Evolutionary conservation across 2,797 vertebrate genomes (phyloP), one percentile per base, ranked within the genome.

Genomic region (Cottoperca gobio): DNA sequence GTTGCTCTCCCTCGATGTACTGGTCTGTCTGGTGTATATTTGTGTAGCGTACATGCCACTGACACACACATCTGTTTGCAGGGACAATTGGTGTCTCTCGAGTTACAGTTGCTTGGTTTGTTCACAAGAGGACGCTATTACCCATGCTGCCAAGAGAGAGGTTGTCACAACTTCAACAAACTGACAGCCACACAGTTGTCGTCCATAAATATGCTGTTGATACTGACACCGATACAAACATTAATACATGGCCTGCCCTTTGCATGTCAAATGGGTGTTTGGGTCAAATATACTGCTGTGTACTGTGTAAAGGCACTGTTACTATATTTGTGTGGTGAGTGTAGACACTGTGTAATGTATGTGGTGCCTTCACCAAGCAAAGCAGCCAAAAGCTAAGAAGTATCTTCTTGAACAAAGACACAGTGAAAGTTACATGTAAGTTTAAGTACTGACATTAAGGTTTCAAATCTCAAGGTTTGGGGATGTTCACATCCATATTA

Each of bases 141-240:
- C 45, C 49, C 33, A 69, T 23, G 4, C 4, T 45, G 26, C 40
- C 40, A 16, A 7, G 11, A 40, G 12, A 33, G 6, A 43, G 4
- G 1, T n/a, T 19, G 43, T 46, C 14, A 50, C 16, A 24, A 6
- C 35, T 26, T 50, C n/a, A 35, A 26, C 58, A 53, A 61, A 19
- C 12, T 60, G 4, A 40, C 39, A 50, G 40, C 24, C 13, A 7
- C 26, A 9, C 64, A 52, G 59, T 72, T 72, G 21, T 67, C 19
- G 54, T 72, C 31, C 48, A 39, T 66, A 76, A 78, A 74, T 81
- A 81, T 78, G 80, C 67, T 24, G 28, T 19, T 78, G 74, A 75
- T 65, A 73, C 70, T 45, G 77, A 84, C 49, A 82, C 82, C 45
- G 39, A 60, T 31, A n/a, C n/a, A 50, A 7, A 11, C 21, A 61